These are phyloP conservation scores for Lathamus discolor DNA, from an alignment of 2,113 vertebrate species.

Conservation along the genomic window DNA sequence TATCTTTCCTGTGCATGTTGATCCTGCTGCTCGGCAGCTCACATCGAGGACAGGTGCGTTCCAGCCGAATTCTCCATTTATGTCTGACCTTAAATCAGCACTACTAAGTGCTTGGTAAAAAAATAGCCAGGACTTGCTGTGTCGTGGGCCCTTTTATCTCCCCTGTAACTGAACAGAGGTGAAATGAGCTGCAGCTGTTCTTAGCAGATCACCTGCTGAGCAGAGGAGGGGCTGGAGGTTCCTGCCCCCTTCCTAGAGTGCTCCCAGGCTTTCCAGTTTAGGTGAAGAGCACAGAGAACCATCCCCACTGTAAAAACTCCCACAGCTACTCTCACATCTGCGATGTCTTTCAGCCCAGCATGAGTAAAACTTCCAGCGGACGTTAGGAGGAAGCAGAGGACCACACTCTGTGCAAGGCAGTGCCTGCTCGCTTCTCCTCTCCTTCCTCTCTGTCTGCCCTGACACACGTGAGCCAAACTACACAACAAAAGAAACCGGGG, in stretches of 20 bases:
- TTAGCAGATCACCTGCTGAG: background rate
- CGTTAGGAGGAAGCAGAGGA: conserved; percentile 61
- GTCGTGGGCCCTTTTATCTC: background rate
- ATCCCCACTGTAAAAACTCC: background rate
- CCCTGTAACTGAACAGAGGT: background rate
- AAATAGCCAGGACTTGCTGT: background rate
- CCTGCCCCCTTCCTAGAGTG: background rate
- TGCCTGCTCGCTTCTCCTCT: background rate
- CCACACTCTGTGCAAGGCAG: background rate
- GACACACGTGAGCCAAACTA: background rate
- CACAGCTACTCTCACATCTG: background rate
- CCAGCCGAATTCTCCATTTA: background rate
- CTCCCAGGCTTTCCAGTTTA: background rate
- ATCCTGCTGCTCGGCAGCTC: conserved; percentile 2
- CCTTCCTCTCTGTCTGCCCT: background rate
- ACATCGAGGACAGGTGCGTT: background rate
- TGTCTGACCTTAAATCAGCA: background rate
- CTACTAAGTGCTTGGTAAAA: background rate
- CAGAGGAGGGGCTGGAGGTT: background rate
- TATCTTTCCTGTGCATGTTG: background rate
- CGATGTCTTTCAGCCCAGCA: rapidly evolving
- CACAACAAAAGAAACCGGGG: background rate
- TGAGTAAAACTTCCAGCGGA: background rate
- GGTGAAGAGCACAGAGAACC: background rate
- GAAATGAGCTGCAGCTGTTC: background rate